Conservation (phyloP, 2,113 vertebrate genomes). For the Fregata magnificens region DNA sequence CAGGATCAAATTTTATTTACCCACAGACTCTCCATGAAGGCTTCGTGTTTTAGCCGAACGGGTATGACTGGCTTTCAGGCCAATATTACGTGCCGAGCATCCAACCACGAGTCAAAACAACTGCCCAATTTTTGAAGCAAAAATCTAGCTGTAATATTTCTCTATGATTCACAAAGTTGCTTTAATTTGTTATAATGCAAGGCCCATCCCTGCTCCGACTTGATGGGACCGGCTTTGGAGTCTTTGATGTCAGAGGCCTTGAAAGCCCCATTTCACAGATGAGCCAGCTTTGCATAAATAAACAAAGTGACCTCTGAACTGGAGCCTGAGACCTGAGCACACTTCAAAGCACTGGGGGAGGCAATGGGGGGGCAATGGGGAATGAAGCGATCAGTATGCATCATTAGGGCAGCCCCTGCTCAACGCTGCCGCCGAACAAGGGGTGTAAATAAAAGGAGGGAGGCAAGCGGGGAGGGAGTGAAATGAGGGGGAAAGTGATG, state of each 20-base stretch:
- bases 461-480: background rate
- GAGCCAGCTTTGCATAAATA: constrained; percentile 79
- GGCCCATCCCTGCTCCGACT: constrained; percentile 50
- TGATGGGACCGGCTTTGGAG: constrained; percentile 59
- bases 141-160: background rate
- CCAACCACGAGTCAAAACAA: background rate
- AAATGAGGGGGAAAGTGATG: constrained; percentile 68
- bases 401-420: constrained; percentile 58
- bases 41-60: background rate
- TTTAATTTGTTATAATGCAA: constrained; percentile 62
- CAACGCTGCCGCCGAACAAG: constrained; percentile 6
- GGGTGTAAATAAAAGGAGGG: constrained; percentile 43
- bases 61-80: background rate
- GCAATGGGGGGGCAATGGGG: background rate
- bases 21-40: background rate
- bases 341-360: constrained; percentile 71
- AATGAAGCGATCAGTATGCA: constrained; percentile 70
- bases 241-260: constrained; percentile 71
- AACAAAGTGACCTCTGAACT: constrained; percentile 76
- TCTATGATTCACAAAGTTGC: constrained; percentile 15
- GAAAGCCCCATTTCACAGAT: constrained; percentile 75
- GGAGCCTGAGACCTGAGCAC: constrained; percentile 69
- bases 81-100: background rate
- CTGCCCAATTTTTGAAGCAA: background rate
- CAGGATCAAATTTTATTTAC: constrained; percentile 21